Evolutionary conservation across 2,113 vertebrate genomes (phyloP).

Genomic region (Ardeotis arabs): DNA sequence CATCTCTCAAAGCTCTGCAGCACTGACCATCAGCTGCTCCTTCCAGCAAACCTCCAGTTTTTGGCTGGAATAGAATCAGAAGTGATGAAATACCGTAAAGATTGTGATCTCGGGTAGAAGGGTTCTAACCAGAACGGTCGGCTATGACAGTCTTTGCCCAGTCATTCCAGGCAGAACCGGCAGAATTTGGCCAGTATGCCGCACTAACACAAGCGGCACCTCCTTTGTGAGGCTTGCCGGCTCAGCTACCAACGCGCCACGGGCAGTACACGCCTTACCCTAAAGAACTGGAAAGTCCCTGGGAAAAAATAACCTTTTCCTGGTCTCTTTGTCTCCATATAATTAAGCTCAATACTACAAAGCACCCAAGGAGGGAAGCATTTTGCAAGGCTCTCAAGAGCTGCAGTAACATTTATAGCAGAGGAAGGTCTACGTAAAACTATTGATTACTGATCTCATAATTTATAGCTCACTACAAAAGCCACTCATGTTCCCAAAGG

Average conservation of each 20-base stretch:
- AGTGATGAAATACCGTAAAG: not conserved
- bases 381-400: not conserved
- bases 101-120: not conserved
- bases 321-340: constrained; percentile 43
- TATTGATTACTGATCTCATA: not conserved
- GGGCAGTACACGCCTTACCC: not conserved
- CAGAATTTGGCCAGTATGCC: not conserved
- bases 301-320: not conserved
- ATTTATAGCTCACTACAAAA: not conserved
- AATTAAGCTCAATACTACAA: constrained; percentile 42
- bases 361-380: not conserved
- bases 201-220: not conserved
- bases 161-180: not conserved
- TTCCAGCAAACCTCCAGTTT: not conserved
- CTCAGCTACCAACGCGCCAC: not conserved
- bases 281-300: not conserved
- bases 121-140: not conserved
- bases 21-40: not conserved
- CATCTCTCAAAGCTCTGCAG: not conserved
- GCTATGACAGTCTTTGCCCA: not conserved
- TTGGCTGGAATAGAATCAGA: not conserved
- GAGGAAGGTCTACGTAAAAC: not conserved
- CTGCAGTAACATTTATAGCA: fast-evolving
- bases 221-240: not conserved
- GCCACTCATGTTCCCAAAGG: not conserved